These are phyloP conservation scores for Orius insidiosus DNA, from an alignment of 1,140 invertebrate species.

Conservation along the genomic window DNA sequence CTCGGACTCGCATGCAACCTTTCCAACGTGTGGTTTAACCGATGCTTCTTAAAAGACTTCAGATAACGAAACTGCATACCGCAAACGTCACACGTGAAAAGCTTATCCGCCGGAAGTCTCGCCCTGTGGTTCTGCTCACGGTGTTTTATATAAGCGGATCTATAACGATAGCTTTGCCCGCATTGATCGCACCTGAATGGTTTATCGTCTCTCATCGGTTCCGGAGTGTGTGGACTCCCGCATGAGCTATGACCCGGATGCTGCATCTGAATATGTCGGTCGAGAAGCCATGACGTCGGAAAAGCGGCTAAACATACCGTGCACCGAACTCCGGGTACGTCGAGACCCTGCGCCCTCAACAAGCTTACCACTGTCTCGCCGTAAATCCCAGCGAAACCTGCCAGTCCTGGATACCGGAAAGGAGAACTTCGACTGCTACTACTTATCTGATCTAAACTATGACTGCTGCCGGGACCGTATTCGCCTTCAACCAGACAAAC, in stretches of 20 bases:
- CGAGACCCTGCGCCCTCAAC: slow-evolving; percentile 31
- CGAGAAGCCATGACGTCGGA: slow-evolving; percentile 61
- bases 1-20: slow-evolving; percentile 36
- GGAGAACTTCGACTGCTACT: slow-evolving; percentile 28
- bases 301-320: slow-evolving; percentile 64
- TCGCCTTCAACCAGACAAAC: slow-evolving; percentile 22
- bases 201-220: slow-evolving; percentile 49
- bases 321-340: slow-evolving; percentile 56
- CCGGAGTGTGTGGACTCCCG: slow-evolving; percentile 15
- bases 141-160: slow-evolving; percentile 74
- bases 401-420: slow-evolving; percentile 26
- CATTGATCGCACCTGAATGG: slow-evolving; percentile 83
- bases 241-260: slow-evolving; percentile 33
- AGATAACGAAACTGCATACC: slow-evolving; percentile 77
- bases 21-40: slow-evolving; percentile 68
- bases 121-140: slow-evolving; percentile 75
- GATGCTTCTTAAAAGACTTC: slow-evolving; percentile 77
- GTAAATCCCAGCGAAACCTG: slow-evolving; percentile 22
- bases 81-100: slow-evolving; percentile 76
- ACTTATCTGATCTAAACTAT: slow-evolving; percentile 17
- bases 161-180: slow-evolving; percentile 73
- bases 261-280: slow-evolving; percentile 60
- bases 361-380: slow-evolving; percentile 14
- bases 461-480: slow-evolving; percentile 14
- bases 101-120: slow-evolving; percentile 64